phyloP scores from a whole-genome alignment of 2,797 vertebrate genomes.

The Rhyacichthys aspro region DNA sequence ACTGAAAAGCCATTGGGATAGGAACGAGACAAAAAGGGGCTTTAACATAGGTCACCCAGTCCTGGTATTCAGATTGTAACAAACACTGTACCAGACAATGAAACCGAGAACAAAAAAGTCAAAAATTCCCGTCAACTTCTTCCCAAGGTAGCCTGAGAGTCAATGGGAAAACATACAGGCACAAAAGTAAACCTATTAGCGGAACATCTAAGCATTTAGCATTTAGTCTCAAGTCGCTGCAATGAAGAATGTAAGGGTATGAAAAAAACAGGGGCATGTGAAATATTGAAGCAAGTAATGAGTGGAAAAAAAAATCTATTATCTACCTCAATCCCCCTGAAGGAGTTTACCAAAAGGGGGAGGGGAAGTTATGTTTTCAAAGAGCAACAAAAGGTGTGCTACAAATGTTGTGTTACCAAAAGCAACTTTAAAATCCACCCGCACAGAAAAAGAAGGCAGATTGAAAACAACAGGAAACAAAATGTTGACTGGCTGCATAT shows the following conservation, averaged over 20 bases:
- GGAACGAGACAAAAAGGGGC: conserved; percentile 52
- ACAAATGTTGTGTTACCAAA: conserved; percentile 41
- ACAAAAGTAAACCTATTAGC: conserved; percentile 80
- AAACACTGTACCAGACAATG: conserved; percentile 51
- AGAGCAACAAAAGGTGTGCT: conserved; percentile 76
- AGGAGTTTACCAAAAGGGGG: conserved; percentile 38
- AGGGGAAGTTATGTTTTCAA: conserved; percentile 57
- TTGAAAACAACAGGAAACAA: conserved; percentile 1
- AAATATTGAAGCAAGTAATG: conserved; percentile 71
- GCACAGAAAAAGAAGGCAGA: background rate
- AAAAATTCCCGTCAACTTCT: conserved; percentile 55
- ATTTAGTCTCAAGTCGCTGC: conserved; percentile 48
- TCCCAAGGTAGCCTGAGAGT: conserved; percentile 50
- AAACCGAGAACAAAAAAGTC: conserved; percentile 35
- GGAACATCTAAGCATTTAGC: conserved; percentile 73
- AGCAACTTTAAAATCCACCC: background rate
- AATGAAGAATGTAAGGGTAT: conserved; percentile 70
- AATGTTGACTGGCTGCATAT: conserved; percentile 1
- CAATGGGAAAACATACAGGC: conserved; percentile 56
- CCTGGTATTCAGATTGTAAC: conserved; percentile 46
- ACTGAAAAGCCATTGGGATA: conserved; percentile 43
- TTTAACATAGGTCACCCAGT: conserved; percentile 38
- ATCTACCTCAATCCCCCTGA: conserved; percentile 64
- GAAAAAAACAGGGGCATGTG: conserved; percentile 73
- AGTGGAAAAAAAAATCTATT: conserved; percentile 69